Conservation (phyloP, 2,797 vertebrate genomes). For the Peromyscus melanophrys region DNA sequence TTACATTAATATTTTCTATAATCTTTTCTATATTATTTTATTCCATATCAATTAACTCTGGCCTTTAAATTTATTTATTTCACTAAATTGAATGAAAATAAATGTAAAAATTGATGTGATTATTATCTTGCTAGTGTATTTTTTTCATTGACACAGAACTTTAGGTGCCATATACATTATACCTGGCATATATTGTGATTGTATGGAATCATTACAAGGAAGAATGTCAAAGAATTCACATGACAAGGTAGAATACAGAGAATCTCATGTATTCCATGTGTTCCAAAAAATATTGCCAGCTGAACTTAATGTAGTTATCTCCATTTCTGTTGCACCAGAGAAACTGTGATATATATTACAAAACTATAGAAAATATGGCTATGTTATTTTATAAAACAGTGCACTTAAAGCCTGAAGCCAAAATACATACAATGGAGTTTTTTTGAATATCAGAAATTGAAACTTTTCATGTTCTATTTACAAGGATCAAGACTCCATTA, state of each 20-base stretch:
- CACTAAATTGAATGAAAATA: not conserved
- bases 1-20: not conserved
- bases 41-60: not conserved
- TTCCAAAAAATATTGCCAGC: not conserved
- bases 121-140: not conserved
- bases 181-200: not conserved
- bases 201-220: not conserved
- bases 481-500: not conserved
- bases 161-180: not conserved
- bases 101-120: not conserved
- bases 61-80: not conserved
- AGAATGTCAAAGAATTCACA: not conserved
- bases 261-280: no score
- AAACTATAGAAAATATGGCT: not conserved
- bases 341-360: not conserved
- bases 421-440: not conserved
- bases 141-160: not conserved
- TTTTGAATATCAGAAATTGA: not conserved
- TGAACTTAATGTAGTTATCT: not conserved
- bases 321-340: not conserved
- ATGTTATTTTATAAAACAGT: not conserved
- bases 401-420: not conserved
- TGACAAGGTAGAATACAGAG: not conserved
- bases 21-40: not conserved
- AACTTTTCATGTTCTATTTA: not conserved